Evolutionary conservation across 2,797 vertebrate genomes (phyloP).

Genomic region (Sebastes hubbsi): DNA sequence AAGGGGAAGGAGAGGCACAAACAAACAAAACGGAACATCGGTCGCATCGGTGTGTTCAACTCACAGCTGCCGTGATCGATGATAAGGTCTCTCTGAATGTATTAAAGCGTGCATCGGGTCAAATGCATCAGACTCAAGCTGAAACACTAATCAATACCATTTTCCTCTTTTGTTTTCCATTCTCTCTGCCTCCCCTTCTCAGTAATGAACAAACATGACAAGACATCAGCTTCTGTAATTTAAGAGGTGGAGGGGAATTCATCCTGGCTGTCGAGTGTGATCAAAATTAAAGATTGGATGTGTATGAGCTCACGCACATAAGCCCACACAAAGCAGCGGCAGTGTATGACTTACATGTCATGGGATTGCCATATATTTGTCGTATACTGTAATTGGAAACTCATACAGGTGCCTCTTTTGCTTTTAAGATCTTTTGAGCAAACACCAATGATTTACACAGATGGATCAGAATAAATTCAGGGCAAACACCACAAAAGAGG

Average conservation of each 20-base stretch:
- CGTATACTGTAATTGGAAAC: slow-evolving; percentile 66
- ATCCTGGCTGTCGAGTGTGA: slow-evolving; percentile 76
- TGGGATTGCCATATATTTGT: slow-evolving; percentile 66
- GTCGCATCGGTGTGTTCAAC: slow-evolving; percentile 72
- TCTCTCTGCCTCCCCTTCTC: slow-evolving; percentile 66
- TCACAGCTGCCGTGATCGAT: slow-evolving; percentile 82
- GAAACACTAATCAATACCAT: slow-evolving; percentile 85
- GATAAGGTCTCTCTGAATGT: slow-evolving; percentile 84
- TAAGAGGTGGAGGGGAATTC: slow-evolving; percentile 80
- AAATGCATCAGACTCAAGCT: slow-evolving; percentile 81
- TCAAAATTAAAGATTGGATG: slow-evolving; percentile 80
- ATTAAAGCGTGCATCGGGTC: slow-evolving; percentile 84
- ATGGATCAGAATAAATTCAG: slow-evolving; percentile 65
- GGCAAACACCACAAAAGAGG: slow-evolving; percentile 48
- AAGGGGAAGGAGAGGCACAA: slow-evolving; percentile 52
- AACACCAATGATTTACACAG: slow-evolving; percentile 68
- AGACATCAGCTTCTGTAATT: slow-evolving; percentile 85
- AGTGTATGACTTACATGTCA: slow-evolving; percentile 64
- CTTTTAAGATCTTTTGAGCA: slow-evolving; percentile 67
- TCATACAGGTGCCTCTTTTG: slow-evolving; percentile 65
- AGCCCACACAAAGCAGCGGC: background rate
- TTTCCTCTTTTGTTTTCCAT: slow-evolving; percentile 80
- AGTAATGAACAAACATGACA: slow-evolving; percentile 88
- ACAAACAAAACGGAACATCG: slow-evolving; percentile 77
- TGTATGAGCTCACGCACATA: slow-evolving; percentile 8